These are phyloP conservation scores for Nannospalax galili DNA, from an alignment of 2,113 vertebrate genomes.

Conservation along the genomic window DNA sequence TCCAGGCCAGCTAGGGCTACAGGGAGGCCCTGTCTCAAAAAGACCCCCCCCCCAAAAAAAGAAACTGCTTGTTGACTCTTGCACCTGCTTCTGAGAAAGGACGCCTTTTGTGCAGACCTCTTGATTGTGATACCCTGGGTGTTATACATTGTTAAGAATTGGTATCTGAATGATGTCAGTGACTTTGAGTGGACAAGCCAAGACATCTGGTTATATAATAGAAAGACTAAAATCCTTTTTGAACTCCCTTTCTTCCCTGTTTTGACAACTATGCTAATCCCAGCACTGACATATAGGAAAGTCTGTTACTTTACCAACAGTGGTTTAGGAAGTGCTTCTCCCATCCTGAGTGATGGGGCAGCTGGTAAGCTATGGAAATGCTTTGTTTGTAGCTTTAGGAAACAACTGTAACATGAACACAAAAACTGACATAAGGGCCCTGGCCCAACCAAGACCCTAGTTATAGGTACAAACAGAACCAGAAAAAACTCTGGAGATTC, in stretches of 20 bases:
- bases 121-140: background rate
- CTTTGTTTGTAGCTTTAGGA: background rate
- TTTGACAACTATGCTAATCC: constrained; percentile 10
- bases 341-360: background rate
- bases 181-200: background rate
- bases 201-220: background rate
- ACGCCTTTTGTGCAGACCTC: background rate
- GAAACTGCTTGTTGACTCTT: background rate
- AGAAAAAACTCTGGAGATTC: background rate
- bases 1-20: too few species aligned
- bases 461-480: background rate
- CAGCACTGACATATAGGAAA: background rate
- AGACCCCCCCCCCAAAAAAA: too few species aligned
- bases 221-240: background rate
- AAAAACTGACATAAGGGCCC: background rate
- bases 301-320: background rate
- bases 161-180: background rate
- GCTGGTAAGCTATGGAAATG: background rate
- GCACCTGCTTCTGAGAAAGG: background rate
- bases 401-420: background rate
- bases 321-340: background rate
- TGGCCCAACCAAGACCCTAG: background rate
- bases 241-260: background rate
- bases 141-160: background rate
- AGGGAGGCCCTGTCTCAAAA: too few species aligned